A percentile compares a stretch with the other conserved stretches of the same genome.
Conservation (phyloP, 2,797 vertebrate genomes). For the Smutsia gigantea region DNA sequence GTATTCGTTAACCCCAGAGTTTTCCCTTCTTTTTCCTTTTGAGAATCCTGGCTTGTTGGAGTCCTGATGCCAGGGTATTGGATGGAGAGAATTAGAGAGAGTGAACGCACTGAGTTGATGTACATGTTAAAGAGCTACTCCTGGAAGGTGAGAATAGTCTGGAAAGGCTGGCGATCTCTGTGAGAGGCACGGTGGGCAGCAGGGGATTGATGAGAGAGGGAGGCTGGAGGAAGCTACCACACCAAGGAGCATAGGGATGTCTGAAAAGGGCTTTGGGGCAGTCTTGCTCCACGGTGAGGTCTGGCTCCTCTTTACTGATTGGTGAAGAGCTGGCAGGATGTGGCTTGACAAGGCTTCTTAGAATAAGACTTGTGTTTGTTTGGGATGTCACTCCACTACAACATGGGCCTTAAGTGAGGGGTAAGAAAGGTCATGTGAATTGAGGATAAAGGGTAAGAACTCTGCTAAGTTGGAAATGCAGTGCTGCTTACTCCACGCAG, state of each 20-base stretch:
- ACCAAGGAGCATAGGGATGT: neutral
- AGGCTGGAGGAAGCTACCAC: neutral
- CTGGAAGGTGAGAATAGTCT: neutral
- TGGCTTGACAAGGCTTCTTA: neutral
- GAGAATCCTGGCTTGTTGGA: neutral
- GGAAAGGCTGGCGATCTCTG: neutral
- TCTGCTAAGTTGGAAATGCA: neutral
- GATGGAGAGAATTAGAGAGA: slow-evolving; percentile 9
- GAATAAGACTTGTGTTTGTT: neutral
- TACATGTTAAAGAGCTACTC: slow-evolving; percentile 12
- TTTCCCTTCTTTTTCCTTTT: neutral
- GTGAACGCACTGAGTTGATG: neutral
- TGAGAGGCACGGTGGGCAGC: neutral
- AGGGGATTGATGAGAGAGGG: neutral
- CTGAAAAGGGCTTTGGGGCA: neutral
- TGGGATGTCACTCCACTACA: neutral
- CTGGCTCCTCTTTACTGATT: neutral
- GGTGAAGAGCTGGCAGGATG: neutral
- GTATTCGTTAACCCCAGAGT: neutral
- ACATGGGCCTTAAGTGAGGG: neutral
- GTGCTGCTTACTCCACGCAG: neutral
- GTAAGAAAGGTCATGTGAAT: neutral
- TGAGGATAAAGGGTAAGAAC: neutral
- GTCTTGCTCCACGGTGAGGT: neutral
- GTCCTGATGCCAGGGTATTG: neutral